Conservation (phyloP, 1,140 invertebrate species). For the Pachypeltis micranthus region DNA sequence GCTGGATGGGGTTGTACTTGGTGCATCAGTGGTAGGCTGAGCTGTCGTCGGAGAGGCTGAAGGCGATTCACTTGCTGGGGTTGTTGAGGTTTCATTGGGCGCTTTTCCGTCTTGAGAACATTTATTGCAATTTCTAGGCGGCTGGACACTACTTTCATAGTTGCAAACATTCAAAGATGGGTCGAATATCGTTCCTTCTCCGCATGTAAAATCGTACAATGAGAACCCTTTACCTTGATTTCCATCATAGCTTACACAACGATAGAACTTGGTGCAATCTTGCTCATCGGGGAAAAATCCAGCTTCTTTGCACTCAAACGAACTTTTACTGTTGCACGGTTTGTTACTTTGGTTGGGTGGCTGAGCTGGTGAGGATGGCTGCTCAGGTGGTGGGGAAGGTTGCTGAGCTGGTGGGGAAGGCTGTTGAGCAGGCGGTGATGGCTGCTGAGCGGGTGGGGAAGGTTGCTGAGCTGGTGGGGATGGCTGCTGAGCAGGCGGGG, state of each 20-base stretch:
- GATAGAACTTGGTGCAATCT: constrained; percentile 57
- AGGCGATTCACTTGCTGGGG: background rate
- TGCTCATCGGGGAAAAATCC: constrained; percentile 52
- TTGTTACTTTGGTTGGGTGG: constrained; percentile 1
- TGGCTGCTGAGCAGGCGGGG: constrained; percentile 16
- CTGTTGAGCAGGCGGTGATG: background rate
- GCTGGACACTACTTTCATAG: constrained; percentile 41
- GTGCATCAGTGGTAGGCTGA: background rate
- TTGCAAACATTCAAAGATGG: constrained; percentile 41
- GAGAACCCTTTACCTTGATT: constrained; percentile 48
- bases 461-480: background rate
- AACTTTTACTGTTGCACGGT: constrained; percentile 3
- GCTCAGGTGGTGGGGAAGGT: constrained; percentile 1
- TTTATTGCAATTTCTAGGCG: constrained; percentile 36
- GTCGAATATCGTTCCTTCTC: constrained; percentile 44
- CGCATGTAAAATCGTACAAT: constrained; percentile 41
- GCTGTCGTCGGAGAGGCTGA: background rate
- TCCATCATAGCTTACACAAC: constrained; percentile 48
- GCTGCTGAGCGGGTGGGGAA: background rate
- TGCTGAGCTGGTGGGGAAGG: constrained; percentile 12
- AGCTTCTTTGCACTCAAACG: constrained; percentile 29
- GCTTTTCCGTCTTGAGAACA: background rate
- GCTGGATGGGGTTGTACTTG: background rate
- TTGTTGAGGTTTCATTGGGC: constrained; percentile 15
- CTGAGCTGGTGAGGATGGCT: constrained; percentile 6